Base-by-base conservation (phyloP, 1,140 invertebrate species). In the Saccostrea glomerata region DNA sequence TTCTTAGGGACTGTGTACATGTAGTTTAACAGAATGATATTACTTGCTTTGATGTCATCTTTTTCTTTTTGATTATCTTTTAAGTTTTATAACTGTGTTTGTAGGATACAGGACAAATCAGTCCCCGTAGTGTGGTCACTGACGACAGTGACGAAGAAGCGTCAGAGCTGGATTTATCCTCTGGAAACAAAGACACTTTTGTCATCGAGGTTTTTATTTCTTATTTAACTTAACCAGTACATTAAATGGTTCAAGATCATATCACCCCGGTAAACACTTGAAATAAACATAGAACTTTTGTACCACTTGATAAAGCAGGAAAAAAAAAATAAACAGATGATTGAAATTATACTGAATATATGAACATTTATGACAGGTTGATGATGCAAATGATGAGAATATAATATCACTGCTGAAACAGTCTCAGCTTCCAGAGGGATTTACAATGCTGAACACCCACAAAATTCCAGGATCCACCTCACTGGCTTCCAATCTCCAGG, bases 311-410 rank as follows among this genome's bases (percentile, higher is more conserved):
- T 47, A 9, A 47, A 9, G 6, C 2, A 47, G 9, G 6, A 47
- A 47, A 47, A 47, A 47, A 47, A 47, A 47, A 84, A 86, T 30
- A 17, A 9, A 86, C 60, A 58, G 30, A 13, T 70, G 20, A 25
- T 25, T 66, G 5, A 84, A 47, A 47, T 47, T 47, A 9, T 47
- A 47, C 47, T 47, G 47, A 47, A 47, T 47, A 36, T 36, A 47
- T 47, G 47, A 47, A 47, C 47, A 47, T 73, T 83, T 20, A 13
- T 83, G 47, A 83, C 93, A 97, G 96, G 97, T 98, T 17, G 98
- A 98, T 93, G 98, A 98, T 94, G 96, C 97, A 9, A 97, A 98
- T 93, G 98, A 98, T 94, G 96, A 97, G 91, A 97, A 98, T 93
- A 96, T 98, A 82, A 96, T 98, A 87, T 96, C 96, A 17, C 96